Percentiles rank a stretch among this genome's conserved stretches.
Evolutionary conservation across 2,888 invertebrate genomes (phyloP).

Genomic region (Drosophila tanythrix): DNA sequence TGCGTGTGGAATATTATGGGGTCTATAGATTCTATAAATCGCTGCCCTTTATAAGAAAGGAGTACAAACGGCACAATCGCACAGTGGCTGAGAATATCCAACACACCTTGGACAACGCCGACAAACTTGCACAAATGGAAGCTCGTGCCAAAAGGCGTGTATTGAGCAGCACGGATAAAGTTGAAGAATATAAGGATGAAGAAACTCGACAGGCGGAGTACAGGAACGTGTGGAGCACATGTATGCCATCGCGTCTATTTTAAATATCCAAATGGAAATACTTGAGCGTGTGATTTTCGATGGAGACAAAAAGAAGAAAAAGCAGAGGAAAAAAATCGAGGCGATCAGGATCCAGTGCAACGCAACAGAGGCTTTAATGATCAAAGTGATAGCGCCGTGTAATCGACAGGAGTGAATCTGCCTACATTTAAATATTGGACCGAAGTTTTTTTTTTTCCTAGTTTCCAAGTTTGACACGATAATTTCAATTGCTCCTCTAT

Average conservation of each 20-base stretch:
- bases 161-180: not conserved
- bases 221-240: conserved; percentile 27
- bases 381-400: conserved; percentile 1
- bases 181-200: conserved; percentile 16
- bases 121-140: not conserved
- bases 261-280: conserved; percentile 51
- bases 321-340: not conserved
- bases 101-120: conserved; percentile 10
- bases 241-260: conserved; percentile 17
- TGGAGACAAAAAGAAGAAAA: not conserved
- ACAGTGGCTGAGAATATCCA: conserved; percentile 59
- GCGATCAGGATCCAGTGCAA: too few species aligned
- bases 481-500: not conserved
- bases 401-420: not conserved
- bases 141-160: not conserved
- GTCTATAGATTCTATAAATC: not conserved
- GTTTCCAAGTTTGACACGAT: conserved; percentile 15
- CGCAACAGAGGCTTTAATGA: not conserved
- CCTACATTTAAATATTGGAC: not conserved
- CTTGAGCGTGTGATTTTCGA: conserved; percentile 37
- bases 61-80: conserved; percentile 26
- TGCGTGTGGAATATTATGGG: conserved; percentile 56
- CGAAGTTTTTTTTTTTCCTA: not conserved
- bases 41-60: not conserved
- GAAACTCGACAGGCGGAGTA: conserved; percentile 26